These are phyloP conservation scores for Psammodynastes pulverulentus DNA, from an alignment of 2,113 vertebrate genomes.

Conservation along the genomic window DNA sequence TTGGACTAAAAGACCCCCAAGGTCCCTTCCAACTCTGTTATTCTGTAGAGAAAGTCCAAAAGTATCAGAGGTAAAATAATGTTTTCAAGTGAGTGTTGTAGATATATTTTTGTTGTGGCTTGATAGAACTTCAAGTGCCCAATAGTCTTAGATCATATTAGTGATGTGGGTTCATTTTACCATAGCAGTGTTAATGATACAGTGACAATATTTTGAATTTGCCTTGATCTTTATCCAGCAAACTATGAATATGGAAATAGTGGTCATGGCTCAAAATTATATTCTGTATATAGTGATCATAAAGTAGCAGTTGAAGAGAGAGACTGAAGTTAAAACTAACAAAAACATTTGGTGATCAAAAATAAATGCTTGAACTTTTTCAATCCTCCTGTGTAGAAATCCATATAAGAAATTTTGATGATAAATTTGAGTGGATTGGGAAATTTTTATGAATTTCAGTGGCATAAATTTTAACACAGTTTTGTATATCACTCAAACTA, in stretches of 20 bases:
- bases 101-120: slow-evolving; percentile 4
- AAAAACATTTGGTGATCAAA: slow-evolving; percentile 1
- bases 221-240: slow-evolving; percentile 16
- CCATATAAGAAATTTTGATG: background rate
- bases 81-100: background rate
- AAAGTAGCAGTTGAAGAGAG: background rate
- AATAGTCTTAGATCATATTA: slow-evolving; percentile 37
- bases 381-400: background rate
- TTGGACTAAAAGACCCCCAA: background rate
- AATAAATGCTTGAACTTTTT: background rate
- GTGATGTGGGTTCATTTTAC: slow-evolving; percentile 43
- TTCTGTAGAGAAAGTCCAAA: background rate
- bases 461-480: background rate
- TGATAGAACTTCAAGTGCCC: slow-evolving; percentile 22
- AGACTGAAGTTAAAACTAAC: slow-evolving; percentile 1
- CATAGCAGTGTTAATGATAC: slow-evolving; percentile 18
- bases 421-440: background rate
- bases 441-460: background rate
- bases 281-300: background rate
- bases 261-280: background rate
- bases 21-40: background rate
- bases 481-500: background rate
- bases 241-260: background rate
- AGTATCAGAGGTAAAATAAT: background rate
- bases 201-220: slow-evolving; percentile 35